phyloP scores from a whole-genome alignment of 1,140 invertebrate species.

The Cryptotermes secundus region DNA sequence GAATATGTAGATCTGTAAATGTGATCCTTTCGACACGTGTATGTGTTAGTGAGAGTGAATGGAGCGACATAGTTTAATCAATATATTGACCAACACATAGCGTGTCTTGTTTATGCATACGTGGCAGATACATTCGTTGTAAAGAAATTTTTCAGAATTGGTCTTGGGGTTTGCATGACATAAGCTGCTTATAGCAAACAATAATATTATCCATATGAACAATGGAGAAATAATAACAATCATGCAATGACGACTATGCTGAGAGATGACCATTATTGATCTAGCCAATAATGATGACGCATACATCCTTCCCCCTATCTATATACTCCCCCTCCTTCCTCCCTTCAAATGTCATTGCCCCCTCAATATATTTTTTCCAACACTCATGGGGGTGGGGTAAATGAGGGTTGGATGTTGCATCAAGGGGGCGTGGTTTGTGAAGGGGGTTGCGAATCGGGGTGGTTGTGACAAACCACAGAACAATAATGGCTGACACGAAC shows the following conservation, averaged over 20 bases:
- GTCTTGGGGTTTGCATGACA: not conserved
- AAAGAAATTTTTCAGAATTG: not conserved
- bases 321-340: not conserved
- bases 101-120: not conserved
- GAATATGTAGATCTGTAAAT: not conserved
- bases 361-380: not conserved
- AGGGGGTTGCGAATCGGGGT: conserved; percentile 7
- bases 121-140: not conserved
- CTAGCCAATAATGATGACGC: conserved; percentile 24
- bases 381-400: conserved; percentile 7
- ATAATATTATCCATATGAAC: not conserved
- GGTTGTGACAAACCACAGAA: conserved; percentile 23
- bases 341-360: conserved; percentile 6
- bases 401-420: conserved; percentile 13
- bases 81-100: not conserved
- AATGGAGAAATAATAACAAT: conserved; percentile 7
- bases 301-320: not conserved
- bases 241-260: not conserved
- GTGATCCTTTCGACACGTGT: not conserved
- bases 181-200: not conserved
- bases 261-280: conserved; percentile 1
- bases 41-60: not conserved
- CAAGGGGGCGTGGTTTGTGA: not conserved
- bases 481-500: conserved; percentile 28
- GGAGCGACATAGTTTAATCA: not conserved